Evolutionary conservation across 2,888 invertebrate genomes (phyloP).

Genomic region (Dusona sp.): DNA sequence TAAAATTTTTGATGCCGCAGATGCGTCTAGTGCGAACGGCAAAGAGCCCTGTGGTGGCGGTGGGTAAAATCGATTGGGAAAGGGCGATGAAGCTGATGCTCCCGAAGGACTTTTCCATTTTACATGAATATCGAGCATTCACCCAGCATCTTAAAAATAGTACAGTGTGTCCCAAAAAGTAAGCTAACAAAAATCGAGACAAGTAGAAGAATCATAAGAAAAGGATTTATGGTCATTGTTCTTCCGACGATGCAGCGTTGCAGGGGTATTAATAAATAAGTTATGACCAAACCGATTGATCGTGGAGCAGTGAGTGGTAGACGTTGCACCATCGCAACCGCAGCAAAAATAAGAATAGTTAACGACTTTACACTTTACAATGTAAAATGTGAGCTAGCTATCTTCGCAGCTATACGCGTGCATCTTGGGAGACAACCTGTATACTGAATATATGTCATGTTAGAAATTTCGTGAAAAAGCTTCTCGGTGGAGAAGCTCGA

Average conservation of each 20-base stretch:
- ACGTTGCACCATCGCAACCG: not conserved
- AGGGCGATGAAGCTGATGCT: conserved; percentile 50
- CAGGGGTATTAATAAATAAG: not conserved
- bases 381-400: not conserved
- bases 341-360: not conserved
- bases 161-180: not conserved
- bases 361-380: not conserved
- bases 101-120: conserved; percentile 62
- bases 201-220: not conserved
- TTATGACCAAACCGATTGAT: not conserved
- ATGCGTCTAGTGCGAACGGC: conserved; percentile 47
- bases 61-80: conserved; percentile 58
- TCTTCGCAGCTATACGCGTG: not conserved
- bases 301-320: not conserved
- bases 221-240: not conserved
- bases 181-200: not conserved
- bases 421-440: not conserved
- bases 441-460: not conserved
- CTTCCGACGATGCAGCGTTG: not conserved
- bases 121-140: conserved; percentile 65
- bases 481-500: not conserved
- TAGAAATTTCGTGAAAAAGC: not conserved
- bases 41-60: conserved; percentile 36
- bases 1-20: conserved; percentile 27
- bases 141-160: conserved; percentile 17